These are phyloP conservation scores for Chrysomela aeneicollis DNA, from an alignment of 2,888 invertebrate genomes.

Conservation along the genomic window DNA sequence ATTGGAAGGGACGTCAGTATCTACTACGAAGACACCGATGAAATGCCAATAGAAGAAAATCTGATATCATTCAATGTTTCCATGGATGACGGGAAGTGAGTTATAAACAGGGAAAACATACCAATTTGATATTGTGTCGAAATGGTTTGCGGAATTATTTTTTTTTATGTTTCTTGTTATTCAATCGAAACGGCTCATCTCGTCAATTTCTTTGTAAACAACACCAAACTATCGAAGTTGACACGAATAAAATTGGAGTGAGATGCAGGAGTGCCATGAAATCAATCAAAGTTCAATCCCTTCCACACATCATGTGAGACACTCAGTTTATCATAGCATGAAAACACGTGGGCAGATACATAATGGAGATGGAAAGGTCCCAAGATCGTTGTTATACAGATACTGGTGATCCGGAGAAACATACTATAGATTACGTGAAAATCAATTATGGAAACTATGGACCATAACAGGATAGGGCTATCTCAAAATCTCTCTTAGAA, in stretches of 20 bases:
- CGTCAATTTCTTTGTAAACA: too few species aligned
- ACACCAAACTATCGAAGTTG: too few species aligned
- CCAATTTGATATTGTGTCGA: too few species aligned
- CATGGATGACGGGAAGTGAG: conserved; percentile 75
- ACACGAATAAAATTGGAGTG: too few species aligned
- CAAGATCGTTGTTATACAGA: neutral
- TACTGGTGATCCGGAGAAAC: neutral
- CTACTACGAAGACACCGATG: conserved; percentile 73
- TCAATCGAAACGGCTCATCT: too few species aligned
- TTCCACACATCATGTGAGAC: too few species aligned
- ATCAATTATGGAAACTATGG: neutral
- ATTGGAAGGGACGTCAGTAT: conserved; percentile 75
- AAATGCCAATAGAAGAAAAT: conserved; percentile 68
- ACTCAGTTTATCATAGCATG: neutral
- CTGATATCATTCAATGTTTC: conserved; percentile 73
- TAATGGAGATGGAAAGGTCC: neutral
- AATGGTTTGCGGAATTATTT: too few species aligned
- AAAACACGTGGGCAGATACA: neutral
- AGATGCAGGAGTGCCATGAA: too few species aligned
- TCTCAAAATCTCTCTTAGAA: too few species aligned
- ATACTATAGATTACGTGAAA: neutral
- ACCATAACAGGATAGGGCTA: neutral
- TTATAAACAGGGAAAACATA: too few species aligned
- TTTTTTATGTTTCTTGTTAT: too few species aligned
- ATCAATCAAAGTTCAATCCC: too few species aligned